Percentiles rank a stretch among this genome's conserved stretches.
Evolutionary conservation across 2,113 vertebrate species (phyloP).

Genomic region (Calypte anna): DNA sequence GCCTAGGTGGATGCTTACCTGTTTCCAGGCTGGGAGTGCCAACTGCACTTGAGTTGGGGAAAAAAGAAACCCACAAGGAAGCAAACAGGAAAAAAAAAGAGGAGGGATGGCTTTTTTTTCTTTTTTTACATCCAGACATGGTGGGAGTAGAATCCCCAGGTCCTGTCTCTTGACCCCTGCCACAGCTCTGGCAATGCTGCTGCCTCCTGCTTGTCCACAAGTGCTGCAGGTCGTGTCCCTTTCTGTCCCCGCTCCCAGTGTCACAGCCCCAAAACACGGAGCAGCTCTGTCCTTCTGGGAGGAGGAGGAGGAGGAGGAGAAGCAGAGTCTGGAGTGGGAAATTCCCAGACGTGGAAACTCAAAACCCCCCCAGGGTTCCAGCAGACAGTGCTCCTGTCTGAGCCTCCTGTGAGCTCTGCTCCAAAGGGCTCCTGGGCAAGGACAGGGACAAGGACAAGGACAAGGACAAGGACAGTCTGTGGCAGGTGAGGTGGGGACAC

Average conservation of each 20-base stretch:
- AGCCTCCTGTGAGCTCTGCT: neutral
- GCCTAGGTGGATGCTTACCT: conserved; percentile 31
- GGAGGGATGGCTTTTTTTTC: neutral
- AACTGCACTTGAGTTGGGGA: neutral
- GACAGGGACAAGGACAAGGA: neutral
- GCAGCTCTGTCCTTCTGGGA: neutral
- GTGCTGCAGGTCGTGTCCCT: neutral
- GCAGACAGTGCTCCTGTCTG: neutral
- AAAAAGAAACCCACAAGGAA: neutral
- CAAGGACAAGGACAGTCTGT: neutral
- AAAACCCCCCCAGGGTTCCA: neutral
- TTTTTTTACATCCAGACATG: neutral
- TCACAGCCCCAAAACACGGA: neutral
- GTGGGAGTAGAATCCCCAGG: neutral
- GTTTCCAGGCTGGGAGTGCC: conserved; percentile 28
- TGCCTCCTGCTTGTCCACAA: neutral
- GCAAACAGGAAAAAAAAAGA: neutral
- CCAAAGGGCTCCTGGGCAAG: neutral
- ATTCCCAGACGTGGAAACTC: neutral
- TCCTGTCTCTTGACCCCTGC: neutral
- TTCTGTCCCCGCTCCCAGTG: neutral
- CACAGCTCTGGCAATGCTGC: neutral
- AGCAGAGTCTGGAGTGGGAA: neutral
- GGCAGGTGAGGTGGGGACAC: neutral
- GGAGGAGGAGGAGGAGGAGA: neutral